Base-by-base conservation (phyloP, 1,140 invertebrate genomes). In the Nomia melanderi region DNA sequence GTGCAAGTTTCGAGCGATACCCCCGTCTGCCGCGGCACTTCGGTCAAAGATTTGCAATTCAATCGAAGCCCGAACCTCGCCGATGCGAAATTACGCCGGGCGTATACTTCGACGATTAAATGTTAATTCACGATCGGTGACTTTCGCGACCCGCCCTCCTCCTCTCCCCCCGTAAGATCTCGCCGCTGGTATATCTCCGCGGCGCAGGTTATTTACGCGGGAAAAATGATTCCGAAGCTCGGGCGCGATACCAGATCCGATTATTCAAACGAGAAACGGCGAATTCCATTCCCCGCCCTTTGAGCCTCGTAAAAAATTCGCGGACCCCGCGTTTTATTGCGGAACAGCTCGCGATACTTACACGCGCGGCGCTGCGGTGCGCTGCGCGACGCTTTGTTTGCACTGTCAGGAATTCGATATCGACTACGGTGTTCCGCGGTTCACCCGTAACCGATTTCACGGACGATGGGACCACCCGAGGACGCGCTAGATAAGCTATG, bases 41-140 rank as follows among this genome's bases (percentile, higher is more conserved):
- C 44, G 39, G n/a, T n/a, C 29, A 17, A 71, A 36, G 66, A 82
- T 75, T 79, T 82, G 81, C 63, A 47, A 83, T 76, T 70, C 77
- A 78, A 83, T 76, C 53, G 59, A 44, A 23, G 29, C 25, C 65
- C 23, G 50, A 50, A n/a, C 25, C 39, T 31, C 39, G 50, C 54
- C 66, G 25, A 79, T 82, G 66, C 59, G 60, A 78, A 64, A 78
- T 78, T 78, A 74, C 62, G 33, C 29, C 27, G 23, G 23, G 36
- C 20, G 36, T 65, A 59, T 65, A 79, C 71, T 73, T 72, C 44
- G 23, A 71, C 71, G 65, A 82, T 79, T 82, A 82, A 83, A 75
- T 75, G 54, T 82, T 78, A 67, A 59, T 72, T 53, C 56, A 33
- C 33, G 20, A 33, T 3, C 14, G 20, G 39, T 44, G 53, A 70